A percentile compares a stretch with the other conserved stretches of the same genome.
Conservation (phyloP, 2,797 vertebrate genomes). For the Taeniopygia guttata region DNA sequence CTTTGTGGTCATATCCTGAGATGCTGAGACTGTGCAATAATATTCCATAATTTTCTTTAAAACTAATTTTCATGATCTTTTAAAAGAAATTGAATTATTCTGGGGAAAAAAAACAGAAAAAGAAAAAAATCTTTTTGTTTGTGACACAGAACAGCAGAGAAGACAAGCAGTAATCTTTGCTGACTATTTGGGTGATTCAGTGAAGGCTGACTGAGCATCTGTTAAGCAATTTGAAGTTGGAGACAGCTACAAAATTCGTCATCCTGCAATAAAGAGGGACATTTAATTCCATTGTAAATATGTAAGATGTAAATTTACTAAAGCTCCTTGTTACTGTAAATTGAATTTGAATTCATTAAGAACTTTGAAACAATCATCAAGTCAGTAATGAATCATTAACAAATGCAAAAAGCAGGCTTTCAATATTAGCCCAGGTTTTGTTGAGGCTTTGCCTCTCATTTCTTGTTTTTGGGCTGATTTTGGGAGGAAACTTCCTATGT, state of each 20-base stretch:
- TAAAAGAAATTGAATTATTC: neutral
- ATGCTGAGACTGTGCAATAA: neutral
- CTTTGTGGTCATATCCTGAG: neutral
- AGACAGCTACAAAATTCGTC: conserved; percentile 19
- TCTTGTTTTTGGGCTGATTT: neutral
- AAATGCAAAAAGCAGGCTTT: neutral
- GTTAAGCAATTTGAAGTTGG: neutral
- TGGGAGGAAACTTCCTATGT: neutral
- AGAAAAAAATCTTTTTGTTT: neutral
- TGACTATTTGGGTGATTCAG: neutral
- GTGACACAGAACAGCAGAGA: neutral
- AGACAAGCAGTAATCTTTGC: neutral
- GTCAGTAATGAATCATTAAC: neutral
- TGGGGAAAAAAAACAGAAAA: neutral
- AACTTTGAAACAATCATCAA: neutral
- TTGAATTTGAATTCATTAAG: conserved; percentile 31
- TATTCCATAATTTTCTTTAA: neutral
- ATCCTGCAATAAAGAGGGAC: neutral
- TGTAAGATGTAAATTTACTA: neutral
- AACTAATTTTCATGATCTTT: neutral
- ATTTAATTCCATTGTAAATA: neutral
- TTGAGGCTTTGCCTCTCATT: neutral
- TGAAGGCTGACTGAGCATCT: neutral
- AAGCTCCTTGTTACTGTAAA: neutral
- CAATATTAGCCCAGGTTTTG: neutral